Percentiles rank a stretch among this genome's conserved stretches.
These are phyloP conservation scores for Matsumyia berberina DNA, from an alignment of 2,888 invertebrate genomes.

Conservation along the genomic window DNA sequence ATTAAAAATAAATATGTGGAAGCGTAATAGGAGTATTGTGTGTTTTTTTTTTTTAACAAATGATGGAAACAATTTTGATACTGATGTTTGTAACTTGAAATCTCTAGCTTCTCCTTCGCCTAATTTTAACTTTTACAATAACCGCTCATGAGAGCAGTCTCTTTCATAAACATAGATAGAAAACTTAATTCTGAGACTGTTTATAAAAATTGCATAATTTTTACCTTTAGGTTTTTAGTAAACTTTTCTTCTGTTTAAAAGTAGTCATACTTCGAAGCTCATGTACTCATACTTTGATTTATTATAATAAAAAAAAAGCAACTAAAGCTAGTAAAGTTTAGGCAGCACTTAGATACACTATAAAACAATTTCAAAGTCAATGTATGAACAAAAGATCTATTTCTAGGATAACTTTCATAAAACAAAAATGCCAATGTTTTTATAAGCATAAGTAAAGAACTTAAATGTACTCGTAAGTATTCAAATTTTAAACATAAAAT, in stretches of 20 bases:
- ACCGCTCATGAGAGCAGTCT: not conserved
- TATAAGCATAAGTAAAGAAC: constrained; percentile 20
- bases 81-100: constrained; percentile 38
- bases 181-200: not conserved
- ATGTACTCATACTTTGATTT: constrained; percentile 20
- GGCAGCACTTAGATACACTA: constrained; percentile 21
- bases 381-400: constrained; percentile 17
- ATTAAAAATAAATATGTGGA: constrained; percentile 46
- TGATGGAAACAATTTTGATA: constrained; percentile 37
- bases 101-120: not conserved
- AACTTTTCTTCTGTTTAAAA: constrained; percentile 22
- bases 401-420: not conserved
- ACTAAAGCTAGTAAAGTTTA: not conserved
- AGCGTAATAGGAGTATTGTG: constrained; percentile 14
- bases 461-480: constrained; percentile 39
- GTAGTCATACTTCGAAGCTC: constrained; percentile 46
- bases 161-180: not conserved
- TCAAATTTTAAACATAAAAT: constrained; percentile 20
- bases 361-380: constrained; percentile 23
- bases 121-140: not conserved
- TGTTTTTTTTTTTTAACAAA: constrained; percentile 4
- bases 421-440: constrained; percentile 50
- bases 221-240: not conserved
- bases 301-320: constrained; percentile 30
- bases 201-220: not conserved